Evolutionary conservation across 2,113 vertebrate genomes (phyloP).

Genomic region (Hystrix cristata): DNA sequence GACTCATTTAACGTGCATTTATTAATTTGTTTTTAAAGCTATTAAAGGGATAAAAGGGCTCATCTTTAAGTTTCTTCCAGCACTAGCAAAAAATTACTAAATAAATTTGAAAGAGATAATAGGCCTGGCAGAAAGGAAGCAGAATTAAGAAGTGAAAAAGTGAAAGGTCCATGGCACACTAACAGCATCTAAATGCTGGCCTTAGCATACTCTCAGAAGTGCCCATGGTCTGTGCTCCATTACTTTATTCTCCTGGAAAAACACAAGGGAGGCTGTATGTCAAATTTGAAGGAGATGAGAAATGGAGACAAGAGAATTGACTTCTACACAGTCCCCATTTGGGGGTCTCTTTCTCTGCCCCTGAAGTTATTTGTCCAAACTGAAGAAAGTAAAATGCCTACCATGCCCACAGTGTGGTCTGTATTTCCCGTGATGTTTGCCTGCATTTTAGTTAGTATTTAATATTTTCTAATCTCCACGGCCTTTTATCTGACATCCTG

Average conservation of each 20-base stretch:
- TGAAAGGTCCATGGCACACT: fast-evolving
- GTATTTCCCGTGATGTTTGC: background rate
- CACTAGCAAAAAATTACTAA: constrained; percentile 35
- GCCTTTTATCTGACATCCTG: constrained; percentile 47
- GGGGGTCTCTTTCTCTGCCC: background rate
- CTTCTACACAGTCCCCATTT: background rate
- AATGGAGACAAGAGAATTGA: background rate
- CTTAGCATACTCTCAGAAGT: background rate
- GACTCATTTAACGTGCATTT: constrained; percentile 77
- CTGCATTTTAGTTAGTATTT: background rate
- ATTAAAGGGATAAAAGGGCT: background rate
- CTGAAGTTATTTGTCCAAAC: background rate
- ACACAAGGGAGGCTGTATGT: background rate
- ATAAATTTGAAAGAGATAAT: constrained; percentile 60
- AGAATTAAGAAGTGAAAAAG: background rate
- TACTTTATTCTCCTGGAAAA: background rate
- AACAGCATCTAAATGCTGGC: background rate
- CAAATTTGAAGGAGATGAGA: background rate
- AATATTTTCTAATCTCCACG: constrained; percentile 29
- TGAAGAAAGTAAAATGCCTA: background rate
- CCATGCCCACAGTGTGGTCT: background rate
- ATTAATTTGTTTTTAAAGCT: constrained; percentile 72
- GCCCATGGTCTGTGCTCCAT: background rate
- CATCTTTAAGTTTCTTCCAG: constrained; percentile 72
- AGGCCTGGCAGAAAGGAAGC: background rate